phyloP scores from a whole-genome alignment of 2,797 vertebrate species.

The Protonibea diacanthus region DNA sequence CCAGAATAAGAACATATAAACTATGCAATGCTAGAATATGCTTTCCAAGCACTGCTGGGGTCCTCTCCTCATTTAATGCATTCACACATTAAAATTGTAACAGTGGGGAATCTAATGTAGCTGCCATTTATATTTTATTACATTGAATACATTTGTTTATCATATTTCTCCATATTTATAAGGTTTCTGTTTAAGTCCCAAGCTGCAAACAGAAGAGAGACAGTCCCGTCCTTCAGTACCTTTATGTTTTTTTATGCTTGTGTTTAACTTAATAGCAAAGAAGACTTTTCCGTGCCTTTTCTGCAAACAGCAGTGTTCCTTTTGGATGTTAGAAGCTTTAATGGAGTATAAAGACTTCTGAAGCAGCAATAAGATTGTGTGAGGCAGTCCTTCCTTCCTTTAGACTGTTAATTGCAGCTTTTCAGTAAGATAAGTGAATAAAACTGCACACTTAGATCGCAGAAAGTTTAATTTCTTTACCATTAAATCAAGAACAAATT shows the following conservation, averaged over 20 bases:
- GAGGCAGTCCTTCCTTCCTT: not conserved
- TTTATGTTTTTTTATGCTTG: not conserved
- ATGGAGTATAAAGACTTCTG: not conserved
- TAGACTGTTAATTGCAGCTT: not conserved
- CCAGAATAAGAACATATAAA: conserved; percentile 29
- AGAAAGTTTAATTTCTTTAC: not conserved
- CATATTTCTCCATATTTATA: conserved; percentile 14
- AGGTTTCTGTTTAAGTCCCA: not conserved
- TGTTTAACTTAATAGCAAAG: conserved; percentile 5
- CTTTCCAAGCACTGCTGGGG: conserved; percentile 9
- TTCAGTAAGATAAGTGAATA: not conserved
- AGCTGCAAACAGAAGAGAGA: not conserved
- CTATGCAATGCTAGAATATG: conserved; percentile 15
- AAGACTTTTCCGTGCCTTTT: not conserved
- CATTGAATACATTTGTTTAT: conserved; percentile 8
- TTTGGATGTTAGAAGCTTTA: not conserved
- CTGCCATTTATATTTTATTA: conserved; percentile 42
- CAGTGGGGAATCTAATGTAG: conserved; percentile 18
- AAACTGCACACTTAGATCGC: not conserved
- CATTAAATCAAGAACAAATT: not conserved
- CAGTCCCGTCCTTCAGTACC: not conserved
- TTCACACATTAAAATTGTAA: conserved; percentile 51
- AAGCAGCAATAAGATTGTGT: not conserved
- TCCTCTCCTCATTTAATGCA: conserved; percentile 34
- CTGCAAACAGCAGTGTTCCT: not conserved